Conservation (phyloP, 2,888 invertebrate species). For the Nycteola revayana region DNA sequence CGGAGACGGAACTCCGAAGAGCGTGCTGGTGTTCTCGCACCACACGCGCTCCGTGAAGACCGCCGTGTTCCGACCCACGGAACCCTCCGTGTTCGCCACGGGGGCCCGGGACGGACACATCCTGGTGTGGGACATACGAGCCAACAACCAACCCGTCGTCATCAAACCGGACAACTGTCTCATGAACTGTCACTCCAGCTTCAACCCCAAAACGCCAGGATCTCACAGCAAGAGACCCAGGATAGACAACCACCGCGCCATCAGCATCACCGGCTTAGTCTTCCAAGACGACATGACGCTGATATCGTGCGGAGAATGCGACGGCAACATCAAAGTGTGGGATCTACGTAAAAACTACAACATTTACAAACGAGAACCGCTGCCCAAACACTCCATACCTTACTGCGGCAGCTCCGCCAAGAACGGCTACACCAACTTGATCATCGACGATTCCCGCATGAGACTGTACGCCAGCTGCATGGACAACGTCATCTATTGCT, state of each 20-base stretch:
- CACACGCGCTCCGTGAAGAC: slow-evolving; percentile 93
- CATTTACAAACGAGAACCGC: slow-evolving; percentile 84
- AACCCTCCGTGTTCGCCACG: slow-evolving; percentile 90
- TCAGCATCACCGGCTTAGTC: slow-evolving; percentile 91
- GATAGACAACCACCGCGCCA: slow-evolving; percentile 77
- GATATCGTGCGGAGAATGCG: slow-evolving; percentile 93
- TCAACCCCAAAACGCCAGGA: slow-evolving; percentile 72
- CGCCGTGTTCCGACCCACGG: slow-evolving; percentile 86
- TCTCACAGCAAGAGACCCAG: slow-evolving; percentile 76
- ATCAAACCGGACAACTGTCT: slow-evolving; percentile 88
- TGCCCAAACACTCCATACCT: slow-evolving; percentile 87
- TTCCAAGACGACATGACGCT: slow-evolving; percentile 91
- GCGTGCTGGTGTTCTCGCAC: slow-evolving; percentile 84
- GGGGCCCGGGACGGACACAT: slow-evolving; percentile 94
- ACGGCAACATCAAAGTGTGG: slow-evolving; percentile 93
- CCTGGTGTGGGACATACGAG: slow-evolving; percentile 89
- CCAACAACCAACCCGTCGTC: slow-evolving; percentile 60
- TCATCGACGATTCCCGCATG: slow-evolving; percentile 86
- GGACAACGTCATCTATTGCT: slow-evolving; percentile 93
- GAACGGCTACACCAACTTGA: slow-evolving; percentile 89
- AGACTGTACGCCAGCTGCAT: slow-evolving; percentile 93
- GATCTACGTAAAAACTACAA: slow-evolving; percentile 92
- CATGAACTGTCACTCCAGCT: slow-evolving; percentile 83
- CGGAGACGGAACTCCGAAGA: slow-evolving; percentile 67
- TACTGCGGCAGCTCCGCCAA: slow-evolving; percentile 87